These are phyloP conservation scores for Pteria penguin DNA, from an alignment of 2,888 invertebrate species.

Conservation along the genomic window DNA sequence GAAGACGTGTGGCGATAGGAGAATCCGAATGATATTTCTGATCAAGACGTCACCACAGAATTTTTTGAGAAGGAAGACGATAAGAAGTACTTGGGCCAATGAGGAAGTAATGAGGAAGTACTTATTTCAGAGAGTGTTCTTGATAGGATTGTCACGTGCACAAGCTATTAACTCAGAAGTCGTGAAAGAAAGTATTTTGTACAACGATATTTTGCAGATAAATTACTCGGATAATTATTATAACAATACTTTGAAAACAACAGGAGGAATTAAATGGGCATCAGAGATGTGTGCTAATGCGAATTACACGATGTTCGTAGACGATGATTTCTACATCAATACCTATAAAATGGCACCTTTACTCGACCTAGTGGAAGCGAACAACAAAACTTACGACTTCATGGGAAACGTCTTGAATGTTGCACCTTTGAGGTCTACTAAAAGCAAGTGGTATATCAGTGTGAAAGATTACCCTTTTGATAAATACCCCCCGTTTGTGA, in stretches of 20 bases:
- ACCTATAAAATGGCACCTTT: background rate
- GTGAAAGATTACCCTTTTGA: constrained; percentile 17
- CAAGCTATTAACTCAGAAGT: background rate
- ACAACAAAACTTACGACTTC: background rate
- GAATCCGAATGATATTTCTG: background rate
- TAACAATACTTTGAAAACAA: constrained; percentile 23
- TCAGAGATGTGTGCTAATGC: background rate
- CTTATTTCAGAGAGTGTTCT: background rate
- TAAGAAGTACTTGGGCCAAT: constrained; percentile 6
- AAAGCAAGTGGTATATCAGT: constrained; percentile 21
- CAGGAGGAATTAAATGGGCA: constrained; percentile 15
- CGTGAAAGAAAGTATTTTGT: background rate
- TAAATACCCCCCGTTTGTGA: constrained; percentile 21
- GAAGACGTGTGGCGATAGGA: background rate
- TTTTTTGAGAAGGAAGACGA: background rate
- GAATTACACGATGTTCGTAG: constrained; percentile 7
- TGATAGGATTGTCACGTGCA: background rate
- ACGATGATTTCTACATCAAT: constrained; percentile 21
- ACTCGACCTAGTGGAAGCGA: background rate
- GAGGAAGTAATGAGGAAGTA: background rate
- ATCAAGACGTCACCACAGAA: background rate
- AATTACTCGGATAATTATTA: constrained; percentile 12
- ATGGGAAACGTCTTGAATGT: constrained; percentile 9
- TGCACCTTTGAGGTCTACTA: background rate
- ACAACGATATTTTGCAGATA: constrained; percentile 19